Evolutionary conservation across 2,797 vertebrate species (phyloP).

Genomic region (Echiichthys vipera): DNA sequence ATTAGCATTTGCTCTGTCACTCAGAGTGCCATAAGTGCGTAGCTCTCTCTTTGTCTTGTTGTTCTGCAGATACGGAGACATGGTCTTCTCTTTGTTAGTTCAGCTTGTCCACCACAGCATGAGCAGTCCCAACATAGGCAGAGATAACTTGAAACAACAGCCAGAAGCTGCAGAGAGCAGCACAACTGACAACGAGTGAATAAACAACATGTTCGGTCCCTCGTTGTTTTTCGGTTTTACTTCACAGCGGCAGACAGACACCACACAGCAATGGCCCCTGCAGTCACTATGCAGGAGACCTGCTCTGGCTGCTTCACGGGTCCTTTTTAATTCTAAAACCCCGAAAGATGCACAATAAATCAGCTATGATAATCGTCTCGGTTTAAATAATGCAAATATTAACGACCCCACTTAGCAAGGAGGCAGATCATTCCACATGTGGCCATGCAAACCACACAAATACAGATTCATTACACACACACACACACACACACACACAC

Average conservation of each 20-base stretch:
- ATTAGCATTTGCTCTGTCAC: not conserved
- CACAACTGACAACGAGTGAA: constrained; percentile 16
- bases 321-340: constrained; percentile 42
- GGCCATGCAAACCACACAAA: not conserved
- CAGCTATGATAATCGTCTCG: constrained; percentile 34
- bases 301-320: constrained; percentile 21
- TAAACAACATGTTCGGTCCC: constrained; percentile 9
- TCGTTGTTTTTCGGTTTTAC: constrained; percentile 12
- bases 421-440: constrained; percentile 46
- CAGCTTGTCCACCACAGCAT: not conserved
- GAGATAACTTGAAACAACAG: constrained; percentile 2
- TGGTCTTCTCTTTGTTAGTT: constrained; percentile 20
- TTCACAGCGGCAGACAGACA: constrained; percentile 20
- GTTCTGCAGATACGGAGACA: constrained; percentile 5
- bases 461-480: not conserved
- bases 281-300: constrained; percentile 1
- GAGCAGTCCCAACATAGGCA: not conserved
- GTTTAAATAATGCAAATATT: constrained; percentile 70
- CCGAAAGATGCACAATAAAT: constrained; percentile 47
- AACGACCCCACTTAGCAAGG: constrained; percentile 54
- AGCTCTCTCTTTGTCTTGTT: not conserved
- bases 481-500: constrained; percentile 5
- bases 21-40: not conserved
- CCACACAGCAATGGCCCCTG: not conserved
- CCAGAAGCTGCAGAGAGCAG: constrained; percentile 12